Evolutionary conservation across 2,113 vertebrate species (phyloP), one percentile per base, ranked within the genome.

Genomic region (Falco punctatus): DNA sequence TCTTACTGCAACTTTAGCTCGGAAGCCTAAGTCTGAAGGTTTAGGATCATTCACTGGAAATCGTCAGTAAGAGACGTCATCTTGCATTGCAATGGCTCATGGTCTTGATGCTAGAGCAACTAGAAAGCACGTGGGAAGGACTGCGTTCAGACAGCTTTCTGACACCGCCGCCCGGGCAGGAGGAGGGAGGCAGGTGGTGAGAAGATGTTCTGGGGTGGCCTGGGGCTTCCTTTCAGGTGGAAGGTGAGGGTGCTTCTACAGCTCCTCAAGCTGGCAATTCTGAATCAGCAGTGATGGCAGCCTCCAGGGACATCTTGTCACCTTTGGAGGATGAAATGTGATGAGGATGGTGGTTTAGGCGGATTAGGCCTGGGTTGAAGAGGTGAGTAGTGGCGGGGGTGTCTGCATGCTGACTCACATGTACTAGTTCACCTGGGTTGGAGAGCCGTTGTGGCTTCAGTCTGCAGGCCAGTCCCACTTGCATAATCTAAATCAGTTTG

Each of bases 391-490:
- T 92, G 89, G 94, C 81, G 85, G 94, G 93, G 92, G 96, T 90
- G 95, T 95, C 97, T 96, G 96, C 97, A 97, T 97, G 97, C 97
- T 97, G 96, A 97, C 96, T 97, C 97, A 96, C 97, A 97, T 97
- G 97, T 92, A 96, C 97, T 97, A 97, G 97, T 96, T 97, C 97
- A 97, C 96, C 97, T 97, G 96, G 96, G 38, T 87, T 96, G 96
- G 96, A 96, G 96, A 97, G 97, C 96, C 90, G 93, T 96, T 96
- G 96, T 78, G 96, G 97, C 97, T 96, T 97, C 96, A 97, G 95
- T 97, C 97, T 97, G 97, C 96, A 97, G 95, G 96, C 97, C 97
- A 97, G 96, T 97, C 94, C 96, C 96, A 83, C 95, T 97, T 97
- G 97, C 97, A 97, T 96, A 79, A 97, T 96, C 97, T 97, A 97